Evolutionary conservation across 2,888 invertebrate species (phyloP), one percentile per base, ranked within the genome.

Genomic region (Meteorus colon): DNA sequence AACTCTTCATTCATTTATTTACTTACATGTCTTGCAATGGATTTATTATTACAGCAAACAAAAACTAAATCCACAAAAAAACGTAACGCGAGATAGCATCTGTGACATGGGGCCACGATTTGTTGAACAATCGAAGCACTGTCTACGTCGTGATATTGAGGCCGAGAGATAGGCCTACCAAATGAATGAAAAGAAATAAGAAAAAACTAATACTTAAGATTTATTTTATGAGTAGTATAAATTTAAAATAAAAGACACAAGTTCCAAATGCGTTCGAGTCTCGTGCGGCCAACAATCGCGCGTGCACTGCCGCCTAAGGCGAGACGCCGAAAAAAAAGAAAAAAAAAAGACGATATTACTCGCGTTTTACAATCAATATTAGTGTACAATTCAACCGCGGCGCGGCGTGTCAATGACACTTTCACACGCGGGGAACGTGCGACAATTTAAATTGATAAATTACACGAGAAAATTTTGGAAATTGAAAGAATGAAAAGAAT

Each of bases 351-450:
- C 24, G 48, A 72, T 76, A 70, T 78, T 78, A 78, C 80, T 73
- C 66, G 76, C 78, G 84, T 86, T 87, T 87, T 84, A 85, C 84
- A 86, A 87, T 87, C 87, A 86, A 87, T 87, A 88, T 86, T 87
- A 84, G 87, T 86, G 84, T 82, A 77, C 78, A 77, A 79, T 77
- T 79, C 76, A 82, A 82, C 86, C 86, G 86, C 85, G 77, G 75
- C 77, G 85, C 84, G 75, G 71, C 79, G 77, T 78, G 78, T 78
- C 80, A 81, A 80, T 80, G 80, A 81, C 78, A 77, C 76, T 73
- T 75, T 37, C 45, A 75, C 67, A 74, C 55, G 76, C 59, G 66
- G 68, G 65, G 34, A 12, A 77, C 73, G 63, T 76, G 75, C 71
- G 75, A 76, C 19, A 24, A 55, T 55, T 55, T 19, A 55, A 55